Base-by-base conservation (phyloP, 2,888 invertebrate genomes). In the Microctonus aethiopoides region DNA sequence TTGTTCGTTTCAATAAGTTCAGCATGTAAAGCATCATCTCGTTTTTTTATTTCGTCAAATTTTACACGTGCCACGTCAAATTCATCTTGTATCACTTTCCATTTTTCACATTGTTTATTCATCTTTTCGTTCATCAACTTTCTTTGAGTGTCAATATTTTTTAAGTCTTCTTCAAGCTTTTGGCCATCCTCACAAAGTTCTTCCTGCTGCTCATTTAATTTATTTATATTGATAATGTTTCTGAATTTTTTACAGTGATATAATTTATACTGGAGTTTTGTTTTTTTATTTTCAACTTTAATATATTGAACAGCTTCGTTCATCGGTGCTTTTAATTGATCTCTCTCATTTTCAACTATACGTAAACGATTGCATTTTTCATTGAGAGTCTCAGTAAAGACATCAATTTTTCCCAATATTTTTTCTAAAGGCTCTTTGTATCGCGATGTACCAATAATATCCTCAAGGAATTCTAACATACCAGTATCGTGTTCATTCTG, bases 401-500 rank as follows among this genome's bases (percentile, higher is more conserved):
- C 88, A 78, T 95, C 95, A 0, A 96, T 92, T 78, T 92, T 91
- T 10, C 90, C 89, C 20, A 90, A 88, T 13, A 99, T 89, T 79
- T 92, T 90, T 67, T 91, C 90, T 72, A 98, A 90, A 0, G 97
- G 96, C 79, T 91, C 92, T 90, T 94, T 94, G 78, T 92, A 95
- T 76, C 95, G 89, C 0, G 91, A 90, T 0, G 95, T 97, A 0
- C 99, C 99, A 79, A 99, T 95, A 69, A 99, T 98, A 84, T 99
- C 99, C 87, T 99, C 99, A 62, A 99, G 89, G 87, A 97, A 99
- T 86, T 99, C 99, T 67, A 99, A 88, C 96, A 99, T 96, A 0
- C 99, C 99, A 10, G 94, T 92, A 77, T 99, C 99, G 78, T 94
- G 92, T 80, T 95, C 96, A 0, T 88, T 91, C 73, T 89, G 90